A percentile compares a stretch with the other conserved stretches of the same genome.
phyloP scores from a whole-genome alignment of 2,888 invertebrate species.

The Sericinus montela region DNA sequence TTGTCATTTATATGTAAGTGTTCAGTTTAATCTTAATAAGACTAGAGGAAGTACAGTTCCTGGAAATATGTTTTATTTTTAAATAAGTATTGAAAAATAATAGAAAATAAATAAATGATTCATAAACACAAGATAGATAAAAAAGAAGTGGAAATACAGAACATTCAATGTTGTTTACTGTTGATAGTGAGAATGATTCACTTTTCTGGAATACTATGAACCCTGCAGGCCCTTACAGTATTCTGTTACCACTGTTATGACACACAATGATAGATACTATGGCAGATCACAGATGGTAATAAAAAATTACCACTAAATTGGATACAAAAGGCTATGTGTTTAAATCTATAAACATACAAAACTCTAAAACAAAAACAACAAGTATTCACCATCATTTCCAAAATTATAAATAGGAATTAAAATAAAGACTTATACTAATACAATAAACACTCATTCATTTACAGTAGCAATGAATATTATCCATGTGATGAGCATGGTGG shows the following conservation, averaged over 20 bases:
- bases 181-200: slow-evolving; percentile 12
- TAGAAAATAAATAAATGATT: slow-evolving; percentile 10
- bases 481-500: slow-evolving; percentile 19
- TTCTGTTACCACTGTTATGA: not conserved
- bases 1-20: not conserved
- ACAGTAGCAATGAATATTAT: slow-evolving; percentile 30
- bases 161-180: slow-evolving; percentile 2
- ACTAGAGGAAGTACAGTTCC: slow-evolving; percentile 13
- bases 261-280: slow-evolving; percentile 25
- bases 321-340: slow-evolving; percentile 30
- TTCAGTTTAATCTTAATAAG: slow-evolving; percentile 12
- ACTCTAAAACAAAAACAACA: slow-evolving; percentile 70
- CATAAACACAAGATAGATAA: slow-evolving; percentile 1
- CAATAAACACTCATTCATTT: slow-evolving; percentile 40
- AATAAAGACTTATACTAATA: slow-evolving; percentile 60
- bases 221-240: not conserved
- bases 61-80: slow-evolving; percentile 2
- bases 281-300: slow-evolving; percentile 31
- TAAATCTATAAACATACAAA: slow-evolving; percentile 53
- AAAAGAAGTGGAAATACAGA: slow-evolving; percentile 4
- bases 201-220: not conserved
- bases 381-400: slow-evolving; percentile 43
- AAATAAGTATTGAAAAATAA: slow-evolving; percentile 5
- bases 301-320: slow-evolving; percentile 27
- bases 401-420: slow-evolving; percentile 51